Evolutionary conservation across 64 coral and sea anemone genomes (phyloP), one percentile per base, ranked within the genome.

Genomic region (Pocillopora verrucosa): DNA sequence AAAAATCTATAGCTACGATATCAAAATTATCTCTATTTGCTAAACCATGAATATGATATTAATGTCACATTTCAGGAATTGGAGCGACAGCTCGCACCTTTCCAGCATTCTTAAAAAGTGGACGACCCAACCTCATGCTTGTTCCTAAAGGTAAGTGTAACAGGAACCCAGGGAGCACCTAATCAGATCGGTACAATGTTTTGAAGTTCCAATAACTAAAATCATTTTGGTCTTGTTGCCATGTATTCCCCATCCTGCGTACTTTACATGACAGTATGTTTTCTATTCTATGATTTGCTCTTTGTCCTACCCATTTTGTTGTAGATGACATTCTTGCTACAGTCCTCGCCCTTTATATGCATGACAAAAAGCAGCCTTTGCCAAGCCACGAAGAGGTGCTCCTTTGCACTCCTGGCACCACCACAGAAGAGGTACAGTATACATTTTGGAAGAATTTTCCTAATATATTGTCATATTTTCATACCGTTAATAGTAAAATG

Each of bases 91-190:
- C 37, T n/a, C 87, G 92, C 60, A 74, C 9, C 3, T 86, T 98
- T 80, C 96, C 96, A 74, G 75, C 79, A 59, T 91, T 89, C 73
- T 79, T 98, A 56, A 98, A 88, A 59, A 41, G 60, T 13, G 92
- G 84, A 51, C 79, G 78, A 81, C 96, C 96, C 34, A 98, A 98
- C 59, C 86, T 98, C 25, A 70, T 98, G 69, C 90, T 98, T 65
- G 96, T 94, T 57, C 92, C 92, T 16, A 93, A 83, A 98, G 90
- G 94, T 95, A 74, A 30, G 61, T 58, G n/a, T 20, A 13, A 38
- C 13, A 13, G 1, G 13, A 4, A 73, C 11, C 5, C 56, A 34
- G 6, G 16, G 59, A 63, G 25, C 15, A 26, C 11, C 20, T 41
- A 14, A 20, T 45, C 41, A n/a, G n/a, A n/a, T n/a, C n/a, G 6